Evolutionary conservation across 2,797 vertebrate genomes (phyloP).

Genomic region (Gouania willdenowi): DNA sequence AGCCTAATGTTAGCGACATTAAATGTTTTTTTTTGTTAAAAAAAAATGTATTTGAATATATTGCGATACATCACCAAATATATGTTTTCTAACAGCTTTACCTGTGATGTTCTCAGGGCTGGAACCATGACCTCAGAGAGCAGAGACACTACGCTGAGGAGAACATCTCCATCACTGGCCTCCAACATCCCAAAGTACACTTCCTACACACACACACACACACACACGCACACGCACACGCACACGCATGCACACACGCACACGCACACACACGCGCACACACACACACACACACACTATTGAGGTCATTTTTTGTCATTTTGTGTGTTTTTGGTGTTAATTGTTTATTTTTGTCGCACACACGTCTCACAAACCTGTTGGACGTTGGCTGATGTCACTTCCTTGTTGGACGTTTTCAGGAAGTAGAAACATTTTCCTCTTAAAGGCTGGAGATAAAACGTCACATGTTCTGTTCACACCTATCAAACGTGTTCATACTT

Average conservation of each 20-base stretch:
- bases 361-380: slow-evolving; percentile 69
- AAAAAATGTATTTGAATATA: no score
- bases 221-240: neutral
- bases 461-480: no score
- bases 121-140: slow-evolving; percentile 74
- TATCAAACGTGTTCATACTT: no score
- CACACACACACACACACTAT: no score
- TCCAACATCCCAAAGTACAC: slow-evolving; percentile 77
- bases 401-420: slow-evolving; percentile 71
- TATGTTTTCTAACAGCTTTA: no score
- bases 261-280: no score
- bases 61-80: no score
- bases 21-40: no score
- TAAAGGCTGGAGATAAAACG: slow-evolving; percentile 71
- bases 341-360: no score
- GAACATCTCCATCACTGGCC: slow-evolving; percentile 63
- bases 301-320: no score
- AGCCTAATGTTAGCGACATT: no score
- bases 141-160: slow-evolving; percentile 72
- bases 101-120: slow-evolving; percentile 77
- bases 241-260: neutral
- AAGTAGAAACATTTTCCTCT: slow-evolving; percentile 80
- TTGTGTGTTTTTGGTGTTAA: no score
- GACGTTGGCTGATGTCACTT: slow-evolving; percentile 73
- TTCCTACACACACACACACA: slow-evolving; percentile 55